phyloP scores from a whole-genome alignment of 2,113 vertebrate species.

The Channa argus region DNA sequence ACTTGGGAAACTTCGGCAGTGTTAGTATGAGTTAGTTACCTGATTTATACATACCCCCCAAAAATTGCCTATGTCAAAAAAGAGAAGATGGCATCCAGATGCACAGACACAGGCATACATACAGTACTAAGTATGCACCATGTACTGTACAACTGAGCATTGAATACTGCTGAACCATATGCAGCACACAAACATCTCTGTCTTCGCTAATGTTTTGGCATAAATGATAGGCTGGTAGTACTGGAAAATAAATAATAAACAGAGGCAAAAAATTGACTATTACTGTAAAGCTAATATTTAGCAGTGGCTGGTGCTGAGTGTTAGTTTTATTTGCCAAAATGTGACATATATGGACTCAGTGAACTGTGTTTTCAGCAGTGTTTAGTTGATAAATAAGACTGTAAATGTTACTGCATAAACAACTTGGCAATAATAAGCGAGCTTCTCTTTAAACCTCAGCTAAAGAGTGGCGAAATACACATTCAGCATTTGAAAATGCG shows the following conservation, averaged over 20 bases:
- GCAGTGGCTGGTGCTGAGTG: conserved; percentile 16
- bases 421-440: background rate
- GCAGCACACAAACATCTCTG: conserved; percentile 50
- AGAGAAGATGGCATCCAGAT: conserved; percentile 7
- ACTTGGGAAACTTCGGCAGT: no score
- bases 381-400: conserved; percentile 22
- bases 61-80: no score
- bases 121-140: no score
- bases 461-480: conserved; percentile 12
- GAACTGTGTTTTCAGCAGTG: conserved; percentile 10
- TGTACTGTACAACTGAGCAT: conserved; percentile 8
- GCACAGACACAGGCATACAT: background rate
- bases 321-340: conserved; percentile 30
- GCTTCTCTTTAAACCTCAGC: conserved; percentile 9
- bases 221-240: conserved; percentile 24
- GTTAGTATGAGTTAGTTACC: no score
- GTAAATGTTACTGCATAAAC: conserved; percentile 17
- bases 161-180: conserved; percentile 32
- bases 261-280: background rate
- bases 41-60: no score
- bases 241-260: background rate
- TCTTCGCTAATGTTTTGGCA: conserved; percentile 52
- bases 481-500: conserved; percentile 20
- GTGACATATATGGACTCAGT: conserved; percentile 17
- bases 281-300: conserved; percentile 24